These are phyloP conservation scores for Lochmaea capreae DNA, from an alignment of 2,888 invertebrate species.

Conservation along the genomic window DNA sequence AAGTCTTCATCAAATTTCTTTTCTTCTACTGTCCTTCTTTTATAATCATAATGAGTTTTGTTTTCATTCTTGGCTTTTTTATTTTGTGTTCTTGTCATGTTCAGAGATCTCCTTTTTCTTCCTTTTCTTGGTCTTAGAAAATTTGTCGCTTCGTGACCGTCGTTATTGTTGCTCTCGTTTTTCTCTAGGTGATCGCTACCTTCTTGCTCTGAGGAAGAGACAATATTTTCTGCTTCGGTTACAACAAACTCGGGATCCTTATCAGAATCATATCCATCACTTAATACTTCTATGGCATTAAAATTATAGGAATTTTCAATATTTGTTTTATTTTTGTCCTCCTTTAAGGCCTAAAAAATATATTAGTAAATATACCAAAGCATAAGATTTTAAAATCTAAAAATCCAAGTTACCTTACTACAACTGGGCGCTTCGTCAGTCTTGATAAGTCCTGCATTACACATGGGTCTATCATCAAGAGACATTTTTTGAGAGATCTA, in stretches of 20 bases:
- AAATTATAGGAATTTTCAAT: slow-evolving; percentile 17
- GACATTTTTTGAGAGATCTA: too few species aligned
- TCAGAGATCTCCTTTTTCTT: slow-evolving; percentile 26
- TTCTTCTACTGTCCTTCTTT: slow-evolving; percentile 20
- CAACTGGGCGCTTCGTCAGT: slow-evolving; percentile 13
- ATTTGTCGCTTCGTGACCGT: slow-evolving; percentile 19
- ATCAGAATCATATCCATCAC: slow-evolving; percentile 33
- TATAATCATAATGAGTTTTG: slow-evolving; percentile 34
- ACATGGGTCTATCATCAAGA: not conserved
- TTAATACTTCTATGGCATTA: slow-evolving; percentile 21
- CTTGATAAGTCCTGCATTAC: slow-evolving; percentile 7
- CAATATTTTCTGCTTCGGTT: slow-evolving; percentile 26
- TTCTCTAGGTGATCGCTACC: slow-evolving; percentile 22
- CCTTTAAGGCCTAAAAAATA: slow-evolving; percentile 15
- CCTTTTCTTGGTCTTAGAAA: slow-evolving; percentile 28
- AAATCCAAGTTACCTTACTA: slow-evolving; percentile 19
- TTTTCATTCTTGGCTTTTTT: slow-evolving; percentile 28
- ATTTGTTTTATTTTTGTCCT: slow-evolving; percentile 19
- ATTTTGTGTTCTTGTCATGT: slow-evolving; percentile 27
- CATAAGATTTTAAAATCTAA: slow-evolving; percentile 9
- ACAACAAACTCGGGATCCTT: slow-evolving; percentile 35
- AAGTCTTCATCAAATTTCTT: slow-evolving; percentile 31
- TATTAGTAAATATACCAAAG: slow-evolving; percentile 7
- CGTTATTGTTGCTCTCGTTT: slow-evolving; percentile 18
- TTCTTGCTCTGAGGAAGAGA: slow-evolving; percentile 29